Evolutionary conservation across 2,113 vertebrate genomes (phyloP).

Genomic region (Anolis sagrei): DNA sequence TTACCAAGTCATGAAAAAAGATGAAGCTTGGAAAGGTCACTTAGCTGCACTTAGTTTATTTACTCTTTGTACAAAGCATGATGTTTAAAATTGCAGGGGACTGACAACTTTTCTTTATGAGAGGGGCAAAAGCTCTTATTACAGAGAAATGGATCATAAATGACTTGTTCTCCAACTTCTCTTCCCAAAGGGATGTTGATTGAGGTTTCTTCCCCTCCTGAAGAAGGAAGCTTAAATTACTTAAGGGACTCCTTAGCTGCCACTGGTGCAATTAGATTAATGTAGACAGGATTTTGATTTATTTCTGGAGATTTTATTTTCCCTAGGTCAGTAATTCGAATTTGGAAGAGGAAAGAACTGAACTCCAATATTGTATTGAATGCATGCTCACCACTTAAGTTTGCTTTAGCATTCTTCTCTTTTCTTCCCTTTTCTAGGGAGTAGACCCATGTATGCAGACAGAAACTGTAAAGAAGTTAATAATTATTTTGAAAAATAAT

Average conservation of each 20-base stretch:
- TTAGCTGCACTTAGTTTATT: neutral
- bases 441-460: neutral
- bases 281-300: slow-evolving; percentile 66
- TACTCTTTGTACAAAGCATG: slow-evolving; percentile 13
- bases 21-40: neutral
- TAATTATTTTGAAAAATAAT: slow-evolving; percentile 24
- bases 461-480: neutral
- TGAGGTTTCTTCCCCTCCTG: slow-evolving; percentile 6
- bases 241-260: slow-evolving; percentile 70
- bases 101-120: slow-evolving; percentile 32
- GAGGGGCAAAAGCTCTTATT: slow-evolving; percentile 37
- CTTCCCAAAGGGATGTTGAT: slow-evolving; percentile 35
- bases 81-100: neutral
- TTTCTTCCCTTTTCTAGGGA: neutral
- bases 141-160: slow-evolving; percentile 60
- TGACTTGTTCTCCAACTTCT: slow-evolving; percentile 58
- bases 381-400: slow-evolving; percentile 24
- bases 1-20: neutral
- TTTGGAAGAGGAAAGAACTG: slow-evolving; percentile 57
- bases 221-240: slow-evolving; percentile 73
- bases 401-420: slow-evolving; percentile 37
- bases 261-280: slow-evolving; percentile 69
- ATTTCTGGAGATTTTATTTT: slow-evolving; percentile 63
- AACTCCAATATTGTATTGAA: slow-evolving; percentile 26
- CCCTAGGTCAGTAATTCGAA: slow-evolving; percentile 65